Conservation (phyloP, 1,140 invertebrate species). For the Drosophila insularis region DNA sequence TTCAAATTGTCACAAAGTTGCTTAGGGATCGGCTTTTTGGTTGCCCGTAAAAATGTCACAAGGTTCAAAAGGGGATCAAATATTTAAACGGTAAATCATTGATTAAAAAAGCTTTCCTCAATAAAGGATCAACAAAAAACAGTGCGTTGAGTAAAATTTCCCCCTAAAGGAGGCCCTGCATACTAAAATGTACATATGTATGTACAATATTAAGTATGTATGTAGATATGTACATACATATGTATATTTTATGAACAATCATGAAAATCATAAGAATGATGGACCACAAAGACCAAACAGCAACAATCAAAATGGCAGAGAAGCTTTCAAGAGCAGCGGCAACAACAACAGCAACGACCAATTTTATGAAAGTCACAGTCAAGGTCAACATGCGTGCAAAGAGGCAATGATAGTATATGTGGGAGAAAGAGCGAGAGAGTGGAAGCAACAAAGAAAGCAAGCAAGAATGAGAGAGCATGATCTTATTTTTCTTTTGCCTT, state of each 20-base stretch:
- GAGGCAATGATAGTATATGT: constrained; percentile 20
- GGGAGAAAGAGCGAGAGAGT: constrained; percentile 5
- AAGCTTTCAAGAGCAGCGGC: constrained; percentile 20
- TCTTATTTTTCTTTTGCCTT: constrained; percentile 37
- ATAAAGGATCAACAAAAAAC: too few species aligned
- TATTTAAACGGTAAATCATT: not conserved
- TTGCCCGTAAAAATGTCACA: too few species aligned
- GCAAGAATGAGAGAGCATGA: constrained; percentile 31
- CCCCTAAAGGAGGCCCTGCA: too few species aligned
- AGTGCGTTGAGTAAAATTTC: too few species aligned
- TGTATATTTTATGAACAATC: constrained; percentile 38
- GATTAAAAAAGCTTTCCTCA: too few species aligned
- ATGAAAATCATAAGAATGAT: constrained; percentile 53
- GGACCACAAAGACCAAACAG: constrained; percentile 42
- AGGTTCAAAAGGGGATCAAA: not conserved
- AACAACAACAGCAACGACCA: constrained; percentile 43
- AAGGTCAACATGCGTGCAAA: constrained; percentile 79
- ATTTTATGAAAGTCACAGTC: constrained; percentile 81
- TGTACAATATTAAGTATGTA: not conserved
- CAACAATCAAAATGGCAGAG: constrained; percentile 48
- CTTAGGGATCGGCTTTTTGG: too few species aligned
- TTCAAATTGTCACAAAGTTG: too few species aligned
- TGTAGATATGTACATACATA: not conserved
- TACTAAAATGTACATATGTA: not conserved
- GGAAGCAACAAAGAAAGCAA: not conserved